These are phyloP conservation scores for Gambusia affinis DNA, from an alignment of 2,113 vertebrate genomes.

Conservation along the genomic window DNA sequence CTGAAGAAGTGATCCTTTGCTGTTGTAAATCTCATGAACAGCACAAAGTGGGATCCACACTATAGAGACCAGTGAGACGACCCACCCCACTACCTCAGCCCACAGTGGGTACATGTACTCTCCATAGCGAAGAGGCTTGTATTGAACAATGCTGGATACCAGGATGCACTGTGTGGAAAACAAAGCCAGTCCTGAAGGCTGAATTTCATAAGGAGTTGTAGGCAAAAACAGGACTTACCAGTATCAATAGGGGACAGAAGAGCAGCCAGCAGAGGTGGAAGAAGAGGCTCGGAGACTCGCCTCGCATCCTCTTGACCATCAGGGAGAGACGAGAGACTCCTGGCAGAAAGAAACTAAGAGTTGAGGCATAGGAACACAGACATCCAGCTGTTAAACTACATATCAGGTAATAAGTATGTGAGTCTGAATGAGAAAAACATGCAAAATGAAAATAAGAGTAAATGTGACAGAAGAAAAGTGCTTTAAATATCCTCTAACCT, in stretches of 20 bases:
- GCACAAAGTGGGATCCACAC: constrained; percentile 81
- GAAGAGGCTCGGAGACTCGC: constrained; percentile 69
- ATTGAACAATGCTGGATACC: constrained; percentile 73
- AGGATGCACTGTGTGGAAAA: constrained; percentile 69
- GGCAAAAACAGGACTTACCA: constrained; percentile 65
- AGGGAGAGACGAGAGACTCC: constrained; percentile 64
- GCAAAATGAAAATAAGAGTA: background rate
- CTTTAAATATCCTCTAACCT: too few relatives aligned
- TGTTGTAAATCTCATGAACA: constrained; percentile 72
- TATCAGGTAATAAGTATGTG: too few relatives aligned
- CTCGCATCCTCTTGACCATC: constrained; percentile 75
- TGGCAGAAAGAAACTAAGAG: constrained; percentile 35
- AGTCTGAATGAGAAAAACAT: background rate
- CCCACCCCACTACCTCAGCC: constrained; percentile 79
- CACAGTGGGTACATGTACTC: constrained; percentile 76
- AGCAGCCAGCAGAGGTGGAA: constrained; percentile 76
- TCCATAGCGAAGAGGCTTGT: constrained; percentile 75
- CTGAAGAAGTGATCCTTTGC: constrained; percentile 73
- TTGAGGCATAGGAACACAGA: background rate
- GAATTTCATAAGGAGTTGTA: background rate
- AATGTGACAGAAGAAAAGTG: background rate
- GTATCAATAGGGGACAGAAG: constrained; percentile 72
- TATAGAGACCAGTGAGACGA: constrained; percentile 74
- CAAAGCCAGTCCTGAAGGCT: background rate
- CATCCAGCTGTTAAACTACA: too few relatives aligned